Evolutionary conservation across 2,797 vertebrate species (phyloP), one percentile per base, ranked within the genome.

Genomic region (Liparis tanakae): DNA sequence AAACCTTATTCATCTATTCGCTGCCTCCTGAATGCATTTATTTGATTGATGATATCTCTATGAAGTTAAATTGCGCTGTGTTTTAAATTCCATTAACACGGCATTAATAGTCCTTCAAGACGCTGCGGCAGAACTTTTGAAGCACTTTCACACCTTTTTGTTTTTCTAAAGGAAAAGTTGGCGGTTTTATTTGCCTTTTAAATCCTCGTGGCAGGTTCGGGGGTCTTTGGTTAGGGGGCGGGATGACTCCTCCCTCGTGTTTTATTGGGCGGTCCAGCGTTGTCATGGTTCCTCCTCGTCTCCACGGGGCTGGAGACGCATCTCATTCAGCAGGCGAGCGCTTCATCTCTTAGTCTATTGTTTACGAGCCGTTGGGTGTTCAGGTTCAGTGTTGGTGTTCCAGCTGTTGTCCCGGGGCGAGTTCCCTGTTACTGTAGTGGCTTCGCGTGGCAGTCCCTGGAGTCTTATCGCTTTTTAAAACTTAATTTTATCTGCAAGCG

Each of bases 301-400:
- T 30, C 25, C 25, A 30, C 25, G 25, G 2, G 4, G 25, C 25
- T 30, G 25, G 25, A 30, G 76, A 50, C 0, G 54, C 74, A 1
- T 80, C 68, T 82, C 76, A 18, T 58, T 75, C 79, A 63, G 74
- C 81, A 72, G 81, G 81, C 74, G 43, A 75, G 88, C 87, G 88
- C 92, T 85, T 88, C 71, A 57, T 83, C 22, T 33, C 57, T 79
- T 62, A 33, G 58, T 87, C 81, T 82, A 62, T 83, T 86, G 3
- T 44, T 65, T 59, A 76, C 59, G 46, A 68, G 10, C 48, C 74
- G 68, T 66, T 79, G 37, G 63, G 69, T 83, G 73, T 89, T 83
- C 78, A 85, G 77, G 83, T 84, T 66, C 48, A 53, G 51, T 48
- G n/a, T 46, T 73, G 12, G 3, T 50, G 74, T 82, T 81, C 73